These are phyloP conservation scores for Idaea straminata DNA, from an alignment of 2,888 invertebrate species.

Conservation along the genomic window DNA sequence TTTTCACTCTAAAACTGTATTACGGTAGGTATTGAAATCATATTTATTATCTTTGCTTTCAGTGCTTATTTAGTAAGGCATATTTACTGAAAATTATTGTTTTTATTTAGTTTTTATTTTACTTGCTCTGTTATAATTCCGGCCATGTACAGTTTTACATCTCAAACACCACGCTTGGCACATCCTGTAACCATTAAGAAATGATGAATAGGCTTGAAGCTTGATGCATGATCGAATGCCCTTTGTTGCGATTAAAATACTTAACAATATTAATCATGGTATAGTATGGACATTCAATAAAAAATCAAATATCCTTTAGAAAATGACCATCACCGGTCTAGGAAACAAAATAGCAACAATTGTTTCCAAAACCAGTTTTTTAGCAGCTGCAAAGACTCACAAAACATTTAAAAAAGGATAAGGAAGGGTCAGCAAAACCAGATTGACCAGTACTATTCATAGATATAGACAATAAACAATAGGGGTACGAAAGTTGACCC, in stretches of 20 bases:
- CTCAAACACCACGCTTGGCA: too few species aligned
- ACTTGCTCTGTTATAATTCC: too few species aligned
- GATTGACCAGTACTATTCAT: conserved; percentile 74
- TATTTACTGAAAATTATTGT: neutral
- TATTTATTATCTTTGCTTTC: neutral
- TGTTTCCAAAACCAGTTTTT: conserved; percentile 50
- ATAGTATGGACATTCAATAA: neutral
- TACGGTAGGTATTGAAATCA: neutral
- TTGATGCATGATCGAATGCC: neutral
- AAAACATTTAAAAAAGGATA: conserved; percentile 59
- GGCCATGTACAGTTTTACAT: too few species aligned
- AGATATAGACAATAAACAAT: conserved; percentile 58
- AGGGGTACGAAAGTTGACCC: conserved; percentile 65
- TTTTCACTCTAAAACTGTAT: neutral
- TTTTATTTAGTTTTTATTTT: neutral
- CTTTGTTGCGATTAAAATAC: neutral
- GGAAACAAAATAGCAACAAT: conserved; percentile 22
- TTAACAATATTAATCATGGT: neutral
- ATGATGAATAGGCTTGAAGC: neutral
- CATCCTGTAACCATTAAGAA: too few species aligned
- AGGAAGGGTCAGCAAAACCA: conserved; percentile 76
- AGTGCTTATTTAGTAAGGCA: neutral
- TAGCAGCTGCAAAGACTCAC: conserved; percentile 63
- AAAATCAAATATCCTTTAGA: neutral
- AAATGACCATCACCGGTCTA: neutral